phyloP scores from a whole-genome alignment of 1,140 invertebrate species.

The Drosophila erecta region DNA sequence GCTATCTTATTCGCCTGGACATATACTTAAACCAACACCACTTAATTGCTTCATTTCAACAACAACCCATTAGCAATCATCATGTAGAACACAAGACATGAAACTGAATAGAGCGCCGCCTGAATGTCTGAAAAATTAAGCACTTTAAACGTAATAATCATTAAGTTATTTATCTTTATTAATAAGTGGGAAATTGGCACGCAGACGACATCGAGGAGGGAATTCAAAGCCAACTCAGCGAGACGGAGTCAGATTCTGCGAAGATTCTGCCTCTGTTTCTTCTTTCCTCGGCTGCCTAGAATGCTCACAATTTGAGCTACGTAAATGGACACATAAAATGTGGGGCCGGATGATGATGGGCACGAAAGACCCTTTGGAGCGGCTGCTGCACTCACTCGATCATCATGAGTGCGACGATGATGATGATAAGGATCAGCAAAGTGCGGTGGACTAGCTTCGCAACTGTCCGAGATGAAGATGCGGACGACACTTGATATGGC shows the following conservation, averaged over 20 bases:
- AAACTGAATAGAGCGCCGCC: conserved; percentile 26
- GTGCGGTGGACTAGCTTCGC: conserved; percentile 40
- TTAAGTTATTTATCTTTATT: conserved; percentile 84
- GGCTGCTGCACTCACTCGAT: conserved; percentile 33
- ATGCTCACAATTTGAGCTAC: conserved; percentile 74
- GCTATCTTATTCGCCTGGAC: neutral
- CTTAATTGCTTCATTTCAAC: conserved; percentile 49
- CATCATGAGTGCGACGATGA: conserved; percentile 27
- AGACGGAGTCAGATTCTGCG: conserved; percentile 15
- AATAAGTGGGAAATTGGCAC: conserved; percentile 82
- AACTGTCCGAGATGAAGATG: conserved; percentile 21
- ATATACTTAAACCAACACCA: neutral
- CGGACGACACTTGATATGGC: conserved; percentile 83
- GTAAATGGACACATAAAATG: conserved; percentile 83
- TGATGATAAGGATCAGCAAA: conserved; percentile 70
- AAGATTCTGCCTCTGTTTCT: conserved; percentile 13
- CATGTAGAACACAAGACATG: neutral
- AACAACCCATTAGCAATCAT: conserved; percentile 25
- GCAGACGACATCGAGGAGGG: conserved; percentile 52
- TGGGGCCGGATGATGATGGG: conserved; percentile 21
- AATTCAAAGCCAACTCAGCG: neutral
- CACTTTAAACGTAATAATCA: conserved; percentile 80
- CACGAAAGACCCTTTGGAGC: neutral
- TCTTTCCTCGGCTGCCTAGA: conserved; percentile 51
- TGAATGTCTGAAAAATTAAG: conserved; percentile 72